Evolutionary conservation across 1,140 invertebrate genomes (phyloP), one percentile per base, ranked within the genome.

Genomic region (Oryctes rhinoceros): DNA sequence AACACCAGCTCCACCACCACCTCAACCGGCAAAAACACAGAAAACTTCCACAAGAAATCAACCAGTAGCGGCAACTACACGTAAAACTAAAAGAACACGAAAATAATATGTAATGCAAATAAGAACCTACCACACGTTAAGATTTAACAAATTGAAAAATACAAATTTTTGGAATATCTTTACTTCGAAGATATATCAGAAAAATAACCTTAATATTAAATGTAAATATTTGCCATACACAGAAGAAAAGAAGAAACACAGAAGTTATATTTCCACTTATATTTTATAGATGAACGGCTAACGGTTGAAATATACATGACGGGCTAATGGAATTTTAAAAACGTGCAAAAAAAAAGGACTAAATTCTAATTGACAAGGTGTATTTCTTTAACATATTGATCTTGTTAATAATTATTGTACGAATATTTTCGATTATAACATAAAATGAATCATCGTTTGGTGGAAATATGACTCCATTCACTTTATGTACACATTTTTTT

Each of bases 11-110:
- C 71, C 83, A 20, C 79, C 83, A 10, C 77, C 81, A 24, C 80
- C 83, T 37, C 65, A 71, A 71, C 65, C 65, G 65, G 20, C 24
- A 4, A 84, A 84, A 62, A 77, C 77, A 18, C 80, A 76, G 47
- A 76, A 82, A 79, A 80, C 81, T 77, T 49, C 80, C 20, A 78
- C 79, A 24, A 79, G 65, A 59, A 80, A 80, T 75, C 48, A 76
- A 24, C 67, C 79, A 48, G 39, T 30, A 30, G 24, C 39, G 9
- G 35, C 79, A 20, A 76, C 71, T 48, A 48, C 75, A 18, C 75
- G 75, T 76, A 76, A 76, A 76, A 76, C 75, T 20, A 79, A 79
- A 37, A 62, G 78, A 37, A 79, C 78, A 79, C 47, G 78, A 65
- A 79, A 79, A 79, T 79, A 79, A 76, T 76, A 48, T 76, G 75